These are phyloP conservation scores for Trematomus bernacchii DNA, from an alignment of 2,797 vertebrate species.

Conservation along the genomic window DNA sequence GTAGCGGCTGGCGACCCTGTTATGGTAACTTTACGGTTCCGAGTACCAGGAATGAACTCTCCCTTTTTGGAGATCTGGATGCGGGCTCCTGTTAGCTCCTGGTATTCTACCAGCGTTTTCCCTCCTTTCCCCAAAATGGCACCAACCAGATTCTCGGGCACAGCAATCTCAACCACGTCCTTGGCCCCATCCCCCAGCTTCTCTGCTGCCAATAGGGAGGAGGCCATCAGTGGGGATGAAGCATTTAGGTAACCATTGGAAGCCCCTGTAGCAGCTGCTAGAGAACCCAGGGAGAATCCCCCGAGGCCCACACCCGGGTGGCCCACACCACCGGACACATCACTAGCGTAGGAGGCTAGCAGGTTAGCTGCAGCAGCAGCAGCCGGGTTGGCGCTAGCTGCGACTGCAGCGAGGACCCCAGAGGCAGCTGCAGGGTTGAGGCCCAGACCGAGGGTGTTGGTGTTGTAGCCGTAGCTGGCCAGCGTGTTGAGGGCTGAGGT, in stretches of 20 bases:
- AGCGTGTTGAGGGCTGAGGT: constrained; percentile 95
- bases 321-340: constrained; percentile 86
- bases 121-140: constrained; percentile 97
- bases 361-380: constrained; percentile 94
- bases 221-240: constrained; percentile 91
- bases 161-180: constrained; percentile 97
- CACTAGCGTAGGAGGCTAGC: constrained; percentile 92
- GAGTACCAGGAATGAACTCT: constrained; percentile 96
- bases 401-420: constrained; percentile 92
- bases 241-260: constrained; percentile 94
- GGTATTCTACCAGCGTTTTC: constrained; percentile 97
- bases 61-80: constrained; percentile 99
- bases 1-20: constrained; percentile 95
- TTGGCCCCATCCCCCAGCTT: constrained; percentile 94
- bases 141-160: constrained; percentile 96
- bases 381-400: constrained; percentile 92
- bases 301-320: constrained; percentile 88
- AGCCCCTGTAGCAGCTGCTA: constrained; percentile 90
- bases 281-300: constrained; percentile 91
- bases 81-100: constrained; percentile 96
- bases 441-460: constrained; percentile 93
- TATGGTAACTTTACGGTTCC: constrained; percentile 98
- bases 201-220: constrained; percentile 92
- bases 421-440: constrained; percentile 93
- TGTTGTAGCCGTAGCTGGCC: constrained; percentile 97